phyloP scores from a whole-genome alignment of 2,113 vertebrate genomes.

The Tonatia bakeri region DNA sequence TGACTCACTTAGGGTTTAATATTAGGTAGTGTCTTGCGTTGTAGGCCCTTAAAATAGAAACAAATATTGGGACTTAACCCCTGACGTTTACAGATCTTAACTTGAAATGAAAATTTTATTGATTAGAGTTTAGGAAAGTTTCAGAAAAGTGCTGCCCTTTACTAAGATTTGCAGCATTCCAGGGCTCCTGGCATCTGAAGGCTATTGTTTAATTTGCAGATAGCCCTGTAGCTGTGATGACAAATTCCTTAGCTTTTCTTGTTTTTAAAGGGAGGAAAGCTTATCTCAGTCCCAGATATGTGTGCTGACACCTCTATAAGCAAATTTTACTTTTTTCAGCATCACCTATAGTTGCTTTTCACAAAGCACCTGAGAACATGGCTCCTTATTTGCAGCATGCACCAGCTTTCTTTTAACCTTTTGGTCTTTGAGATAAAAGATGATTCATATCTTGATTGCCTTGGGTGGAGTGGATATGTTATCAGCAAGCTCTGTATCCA shows the following conservation, averaged over 20 bases:
- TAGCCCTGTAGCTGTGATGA: constrained; percentile 14
- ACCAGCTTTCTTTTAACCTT: constrained; percentile 19
- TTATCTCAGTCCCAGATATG: not conserved
- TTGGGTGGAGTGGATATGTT: not conserved
- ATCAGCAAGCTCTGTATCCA: not conserved
- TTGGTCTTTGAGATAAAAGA: constrained; percentile 40
- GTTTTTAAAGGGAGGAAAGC: not conserved
- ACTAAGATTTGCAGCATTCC: not conserved
- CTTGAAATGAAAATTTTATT: constrained; percentile 39
- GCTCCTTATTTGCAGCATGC: constrained; percentile 24
- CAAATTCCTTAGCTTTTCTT: not conserved
- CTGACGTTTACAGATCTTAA: not conserved
- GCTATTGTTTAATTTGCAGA: not conserved
- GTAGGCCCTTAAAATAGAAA: constrained; percentile 23
- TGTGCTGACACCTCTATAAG: not conserved
- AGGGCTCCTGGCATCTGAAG: not conserved
- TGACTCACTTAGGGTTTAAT: not conserved
- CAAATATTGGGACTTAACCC: not conserved
- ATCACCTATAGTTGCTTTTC: not conserved
- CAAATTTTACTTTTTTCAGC: constrained; percentile 23
- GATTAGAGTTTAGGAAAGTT: not conserved
- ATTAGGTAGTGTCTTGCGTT: not conserved
- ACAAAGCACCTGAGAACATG: not conserved
- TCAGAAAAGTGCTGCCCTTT: not conserved
- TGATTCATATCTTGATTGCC: constrained; percentile 56